Evolutionary conservation across 2,888 invertebrate species (phyloP), one percentile per base, ranked within the genome.

Genomic region (Gymnoscelis rufifasciata): DNA sequence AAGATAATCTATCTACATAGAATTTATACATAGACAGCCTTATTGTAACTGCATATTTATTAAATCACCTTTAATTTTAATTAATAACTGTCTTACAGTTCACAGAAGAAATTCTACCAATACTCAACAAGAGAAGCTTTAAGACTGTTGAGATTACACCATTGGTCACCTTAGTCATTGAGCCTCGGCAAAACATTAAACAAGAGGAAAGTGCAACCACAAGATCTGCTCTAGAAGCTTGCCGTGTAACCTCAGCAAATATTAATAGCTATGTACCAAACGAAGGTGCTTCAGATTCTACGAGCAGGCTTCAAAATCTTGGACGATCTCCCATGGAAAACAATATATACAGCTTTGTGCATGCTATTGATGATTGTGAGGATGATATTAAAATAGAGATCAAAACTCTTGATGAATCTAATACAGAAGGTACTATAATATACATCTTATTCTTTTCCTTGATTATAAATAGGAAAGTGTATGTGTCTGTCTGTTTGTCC

Each of bases 81-180:
- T n/a, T n/a, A n/a, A n/a, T n/a, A n/a, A n/a, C n/a, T n/a, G n/a
- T n/a, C 23, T 47, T 42, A 38, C 38, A 47, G 47, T 35, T 47
- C 15, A 35, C 47, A 12, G 35, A 47, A 29, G 42, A 47, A 5
- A 47, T 42, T 1, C 14, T 33, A 7, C 33, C 42, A 5, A 47
- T 47, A 0, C 26, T 47, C 2, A 14, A 13, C 14, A 40, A 31
- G 13, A 31, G 31, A 13, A 40, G 10, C 1, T 2, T 31, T 24
- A 30, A 31, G 10, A 31, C 8, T 23, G 6, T 40, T 15, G 1
- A 28, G 10, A 15, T 5, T n/a, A 14, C 15, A n/a, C 8, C 33
- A n/a, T 6, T 33, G 14, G n/a, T 8, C 3, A 19, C 7, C 2
- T 1, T 33, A 10, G 14, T 3, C 2, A n/a, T 33, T 4, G 10